Percentiles rank a stretch among this genome's conserved stretches.
phyloP scores from a whole-genome alignment of 2,888 invertebrate genomes.

The Formica aserva region DNA sequence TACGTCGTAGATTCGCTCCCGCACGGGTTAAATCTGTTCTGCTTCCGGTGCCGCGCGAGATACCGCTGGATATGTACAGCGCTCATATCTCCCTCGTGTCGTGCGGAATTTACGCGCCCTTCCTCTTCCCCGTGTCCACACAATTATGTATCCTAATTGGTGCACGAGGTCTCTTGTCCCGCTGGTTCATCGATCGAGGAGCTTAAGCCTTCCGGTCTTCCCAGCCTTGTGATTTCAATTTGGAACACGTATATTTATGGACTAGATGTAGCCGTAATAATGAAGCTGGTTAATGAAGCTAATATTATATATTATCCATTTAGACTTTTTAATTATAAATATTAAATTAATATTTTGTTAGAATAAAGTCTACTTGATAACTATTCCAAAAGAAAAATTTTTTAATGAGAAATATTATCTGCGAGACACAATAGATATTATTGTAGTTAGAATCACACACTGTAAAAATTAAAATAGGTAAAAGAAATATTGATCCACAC shows the following conservation, averaged over 20 bases:
- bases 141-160: slow-evolving; percentile 56
- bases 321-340: background rate
- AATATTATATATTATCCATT: background rate
- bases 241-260: slow-evolving; percentile 6
- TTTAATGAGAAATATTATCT: background rate
- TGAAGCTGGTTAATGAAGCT: background rate
- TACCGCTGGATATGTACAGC: slow-evolving; percentile 64
- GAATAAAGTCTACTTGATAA: background rate
- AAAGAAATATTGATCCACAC: background rate
- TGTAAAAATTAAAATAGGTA: background rate
- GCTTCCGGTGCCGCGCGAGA: slow-evolving; percentile 69
- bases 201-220: slow-evolving; percentile 17
- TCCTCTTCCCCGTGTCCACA: slow-evolving; percentile 19
- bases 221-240: slow-evolving; percentile 24
- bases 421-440: background rate
- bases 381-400: background rate
- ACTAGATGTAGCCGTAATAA: background rate
- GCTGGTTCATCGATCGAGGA: slow-evolving; percentile 35
- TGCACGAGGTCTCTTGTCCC: slow-evolving; percentile 38
- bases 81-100: slow-evolving; percentile 63
- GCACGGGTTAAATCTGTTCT: slow-evolving; percentile 72
- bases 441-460: background rate
- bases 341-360: background rate
- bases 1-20: slow-evolving; percentile 71
- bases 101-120: slow-evolving; percentile 39